Evolutionary conservation across 2,113 vertebrate genomes (phyloP), one percentile per base, ranked within the genome.

Genomic region (Passer montanus): DNA sequence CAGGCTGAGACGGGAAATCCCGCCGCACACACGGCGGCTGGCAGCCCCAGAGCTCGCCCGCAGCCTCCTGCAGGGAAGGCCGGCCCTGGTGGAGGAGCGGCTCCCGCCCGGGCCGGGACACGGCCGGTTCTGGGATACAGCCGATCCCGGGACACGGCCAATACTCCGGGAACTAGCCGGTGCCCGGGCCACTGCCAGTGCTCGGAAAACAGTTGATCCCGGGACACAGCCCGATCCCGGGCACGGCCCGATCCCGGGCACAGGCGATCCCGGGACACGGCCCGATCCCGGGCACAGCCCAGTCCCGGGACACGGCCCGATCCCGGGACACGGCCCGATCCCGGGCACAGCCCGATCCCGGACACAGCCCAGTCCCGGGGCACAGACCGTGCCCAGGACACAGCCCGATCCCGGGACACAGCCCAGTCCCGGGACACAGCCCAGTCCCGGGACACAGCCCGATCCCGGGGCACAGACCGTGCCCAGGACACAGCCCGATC

Each of bases 391-490:
- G 6, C 14, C 13, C 39, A 39, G 17, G 22, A 49, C 37, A 39
- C 35, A 39, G 35, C 35, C 23, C 31, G 15, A 0, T 73, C 10
- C n/a, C 31, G 7, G 43, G 43, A 43, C 43, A 44, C 43, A 18
- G 43, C 16, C 43, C 3, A 39, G 10, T 11, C 39, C 39, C 39
- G 39, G 43, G 22, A 47, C 26, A 39, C 35, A 39, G 35, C 35
- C 15, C n/a, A n/a, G n/a, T 23, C 13, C 18, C 15, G 15, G 58
- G 62, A 43, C 39, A 63, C 12, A 20, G 26, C 17, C 11, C 6
- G 7, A 10, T 22, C 22, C 13, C 22, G 15, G 55, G 4, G 5
- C 39, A 31, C 15, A 41, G 37, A 4, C 37, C 0, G 6, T 22
- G 5, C 7, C 3, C 20, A 11, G 44, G 15, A 52, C 28, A 64